Evolutionary conservation across 2,888 invertebrate species (phyloP).

Genomic region (Lithophane ornitopus): DNA sequence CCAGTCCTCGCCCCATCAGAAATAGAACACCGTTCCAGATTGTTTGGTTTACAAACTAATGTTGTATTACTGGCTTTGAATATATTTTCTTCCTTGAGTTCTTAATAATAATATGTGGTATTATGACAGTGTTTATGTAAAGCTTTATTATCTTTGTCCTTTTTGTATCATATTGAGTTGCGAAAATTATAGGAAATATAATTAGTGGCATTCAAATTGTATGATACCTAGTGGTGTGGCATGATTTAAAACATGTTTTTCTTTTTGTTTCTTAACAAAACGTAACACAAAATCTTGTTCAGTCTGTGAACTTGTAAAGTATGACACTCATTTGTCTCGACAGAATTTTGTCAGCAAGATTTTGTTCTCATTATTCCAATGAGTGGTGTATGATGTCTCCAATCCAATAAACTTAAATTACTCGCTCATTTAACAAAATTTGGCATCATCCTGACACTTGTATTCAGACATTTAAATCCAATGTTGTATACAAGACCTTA

Average conservation of each 20-base stretch:
- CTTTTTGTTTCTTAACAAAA: neutral
- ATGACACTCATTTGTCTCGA: constrained; percentile 14
- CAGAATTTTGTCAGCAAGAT: constrained; percentile 4
- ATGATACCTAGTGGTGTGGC: neutral
- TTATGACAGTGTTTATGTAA: constrained; percentile 9
- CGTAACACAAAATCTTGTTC: neutral
- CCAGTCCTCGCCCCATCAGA: constrained; percentile 71
- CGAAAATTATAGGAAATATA: neutral
- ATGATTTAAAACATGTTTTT: neutral
- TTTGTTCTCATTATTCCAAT: constrained; percentile 38
- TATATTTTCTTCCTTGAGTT: constrained; percentile 34
- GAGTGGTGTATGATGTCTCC: constrained; percentile 53
- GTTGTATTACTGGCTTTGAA: constrained; percentile 36
- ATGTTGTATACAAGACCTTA: constrained; percentile 58
- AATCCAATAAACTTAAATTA: constrained; percentile 63
- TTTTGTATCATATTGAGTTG: neutral
- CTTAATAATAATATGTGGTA: constrained; percentile 21
- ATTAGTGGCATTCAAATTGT: neutral
- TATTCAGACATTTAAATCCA: constrained; percentile 71
- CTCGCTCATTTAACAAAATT: constrained; percentile 66
- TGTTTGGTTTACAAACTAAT: constrained; percentile 70
- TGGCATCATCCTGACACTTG: constrained; percentile 74
- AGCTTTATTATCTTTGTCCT: neutral
- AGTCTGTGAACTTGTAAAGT: neutral
- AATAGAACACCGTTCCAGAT: constrained; percentile 76